Evolutionary conservation across 2,888 invertebrate species (phyloP), one percentile per base, ranked within the genome.

Genomic region (Parnassius orleans): DNA sequence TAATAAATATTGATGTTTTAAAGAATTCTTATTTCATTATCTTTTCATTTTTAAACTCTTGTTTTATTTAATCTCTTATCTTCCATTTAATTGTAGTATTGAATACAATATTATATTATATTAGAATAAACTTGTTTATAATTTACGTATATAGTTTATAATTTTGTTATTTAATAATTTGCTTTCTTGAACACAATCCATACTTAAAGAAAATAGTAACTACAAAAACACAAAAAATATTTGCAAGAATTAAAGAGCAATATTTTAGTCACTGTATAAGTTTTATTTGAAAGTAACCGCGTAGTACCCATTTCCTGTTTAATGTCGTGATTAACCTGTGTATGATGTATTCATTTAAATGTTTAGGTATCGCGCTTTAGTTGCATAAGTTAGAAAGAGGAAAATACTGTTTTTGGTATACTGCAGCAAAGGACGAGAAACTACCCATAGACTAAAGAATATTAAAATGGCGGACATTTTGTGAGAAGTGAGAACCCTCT

Each of bases 401-500:
- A 11, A 64, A 52, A 41, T 24, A 56, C 15, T 51, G 48, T 63
- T 58, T 62, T 51, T 24, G n/a, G 10, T 41, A 24, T 51, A 19
- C n/a, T 41, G 46, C 12, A 54, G 42, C 42, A 5, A 46, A 44
- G 14, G 41, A 63, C 63, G 53, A 63, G 33, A 60, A 60, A 63
- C 63, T 63, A 56, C 7, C 3, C 33, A 53, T 57, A 47, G 56
- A 60, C 43, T 33, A 15, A 54, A 33, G 51, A 57, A 66, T 47
- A 53, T 72, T 78, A 84, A 85, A 72, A 87, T 88, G 89, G 87
- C 85, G 73, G 84, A 73, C 78, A 67, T 76, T 72, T 69, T 75
- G 72, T 87, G 92, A 84, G 90, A 92, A 91, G 72, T 87, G 92
- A 84, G 90, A 92, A 91, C 92, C 92, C 92, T 85, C 80, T 87